Evolutionary conservation across 2,888 invertebrate genomes (phyloP).

Genomic region (Agrypnus murinus): DNA sequence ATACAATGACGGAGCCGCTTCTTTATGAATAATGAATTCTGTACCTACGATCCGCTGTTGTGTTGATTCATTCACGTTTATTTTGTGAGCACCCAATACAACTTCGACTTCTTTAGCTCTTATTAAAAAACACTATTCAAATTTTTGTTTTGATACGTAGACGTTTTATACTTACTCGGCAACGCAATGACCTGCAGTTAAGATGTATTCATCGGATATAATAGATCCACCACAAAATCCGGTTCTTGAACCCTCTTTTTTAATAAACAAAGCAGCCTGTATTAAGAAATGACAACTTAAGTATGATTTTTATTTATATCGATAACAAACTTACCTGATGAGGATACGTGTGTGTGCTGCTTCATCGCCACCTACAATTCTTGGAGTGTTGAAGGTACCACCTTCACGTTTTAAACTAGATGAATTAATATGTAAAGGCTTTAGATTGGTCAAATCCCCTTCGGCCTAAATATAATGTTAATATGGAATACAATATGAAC

Average conservation of each 20-base stretch:
- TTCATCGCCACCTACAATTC: conserved; percentile 48
- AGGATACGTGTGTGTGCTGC: conserved; percentile 31
- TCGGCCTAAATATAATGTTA: conserved; percentile 27
- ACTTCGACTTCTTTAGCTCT: conserved; percentile 56
- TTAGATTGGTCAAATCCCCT: conserved; percentile 12
- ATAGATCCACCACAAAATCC: no score
- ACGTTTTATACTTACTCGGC: no score
- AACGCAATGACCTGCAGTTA: conserved; percentile 75
- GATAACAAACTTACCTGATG: conserved; percentile 45
- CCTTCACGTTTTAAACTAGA: not conserved
- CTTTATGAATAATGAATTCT: conserved; percentile 63
- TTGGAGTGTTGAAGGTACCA: not conserved
- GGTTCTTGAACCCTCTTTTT: no score
- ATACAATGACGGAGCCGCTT: conserved; percentile 62
- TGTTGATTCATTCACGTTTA: conserved; percentile 61
- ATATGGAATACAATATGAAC: not conserved
- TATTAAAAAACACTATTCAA: no score
- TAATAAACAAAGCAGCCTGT: no score
- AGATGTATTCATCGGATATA: conserved; percentile 71
- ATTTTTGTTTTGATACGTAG: no score
- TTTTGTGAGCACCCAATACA: conserved; percentile 62
- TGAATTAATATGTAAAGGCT: conserved; percentile 6
- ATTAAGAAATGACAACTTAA: no score
- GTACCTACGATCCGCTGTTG: conserved; percentile 62
- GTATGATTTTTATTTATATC: no score